Percentiles rank a stretch among this genome's conserved stretches.
Evolutionary conservation across 2,888 invertebrate species (phyloP).

Genomic region (Pristionchus maxplancki): DNA sequence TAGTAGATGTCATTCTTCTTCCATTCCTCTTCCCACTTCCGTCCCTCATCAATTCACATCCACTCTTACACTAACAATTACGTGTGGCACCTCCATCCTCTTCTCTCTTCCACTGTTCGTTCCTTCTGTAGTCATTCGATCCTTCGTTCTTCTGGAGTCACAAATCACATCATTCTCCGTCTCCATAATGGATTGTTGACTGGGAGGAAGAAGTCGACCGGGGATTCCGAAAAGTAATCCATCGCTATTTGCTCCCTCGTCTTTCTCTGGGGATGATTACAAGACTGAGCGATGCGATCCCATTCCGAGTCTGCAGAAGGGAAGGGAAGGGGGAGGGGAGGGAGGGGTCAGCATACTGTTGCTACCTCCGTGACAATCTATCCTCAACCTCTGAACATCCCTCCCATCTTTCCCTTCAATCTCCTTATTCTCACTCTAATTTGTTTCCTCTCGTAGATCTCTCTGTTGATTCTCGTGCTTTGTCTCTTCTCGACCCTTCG

Average conservation of each 20-base stretch:
- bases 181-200: conserved; percentile 43
- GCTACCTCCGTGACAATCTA: background rate
- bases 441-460: background rate
- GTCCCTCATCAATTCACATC: conserved; percentile 6
- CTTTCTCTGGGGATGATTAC: conserved; percentile 22
- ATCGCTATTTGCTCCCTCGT: background rate
- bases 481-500: background rate
- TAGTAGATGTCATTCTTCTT: conserved; percentile 3
- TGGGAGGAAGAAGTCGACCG: background rate
- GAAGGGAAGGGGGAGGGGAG: background rate
- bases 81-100: background rate
- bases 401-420: background rate
- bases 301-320: background rate
- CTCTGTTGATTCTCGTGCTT: background rate
- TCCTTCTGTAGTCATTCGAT: background rate
- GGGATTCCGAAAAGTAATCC: conserved; percentile 35
- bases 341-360: background rate
- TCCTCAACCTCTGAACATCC: background rate
- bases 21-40: conserved; percentile 14
- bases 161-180: background rate
- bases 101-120: background rate
- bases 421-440: background rate
- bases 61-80: conserved; percentile 18
- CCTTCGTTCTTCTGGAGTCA: background rate
- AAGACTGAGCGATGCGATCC: background rate